A percentile compares a stretch with the other conserved stretches of the same genome.
phyloP scores from a whole-genome alignment of 23 tunicate genomes.

The Pegea sp. region DNA sequence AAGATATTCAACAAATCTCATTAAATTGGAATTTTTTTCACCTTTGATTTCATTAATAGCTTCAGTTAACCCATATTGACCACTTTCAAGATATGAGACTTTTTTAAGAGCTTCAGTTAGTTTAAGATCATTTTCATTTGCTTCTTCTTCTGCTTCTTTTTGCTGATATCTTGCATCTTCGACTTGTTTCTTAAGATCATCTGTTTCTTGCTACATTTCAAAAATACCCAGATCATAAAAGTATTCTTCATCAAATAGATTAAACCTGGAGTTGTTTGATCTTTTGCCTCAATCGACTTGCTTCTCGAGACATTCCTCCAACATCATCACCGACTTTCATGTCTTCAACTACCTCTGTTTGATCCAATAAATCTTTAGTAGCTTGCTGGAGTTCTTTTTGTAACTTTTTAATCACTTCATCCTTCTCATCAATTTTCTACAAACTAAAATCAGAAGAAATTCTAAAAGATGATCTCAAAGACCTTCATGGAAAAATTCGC shows the following conservation, averaged over 20 bases:
- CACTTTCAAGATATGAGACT: constrained; percentile 36
- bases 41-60: constrained; percentile 90
- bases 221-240: too few relatives aligned
- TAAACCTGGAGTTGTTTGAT: neutral
- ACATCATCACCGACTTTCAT: neutral
- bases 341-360: constrained; percentile 77
- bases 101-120: constrained; percentile 52
- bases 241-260: too few relatives aligned
- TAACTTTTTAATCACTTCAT: constrained; percentile 9
- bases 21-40: too few relatives aligned
- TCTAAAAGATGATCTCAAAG: neutral
- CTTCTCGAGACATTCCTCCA: too few relatives aligned
- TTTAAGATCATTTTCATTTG: constrained; percentile 32
- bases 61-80: constrained; percentile 81
- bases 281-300: neutral
- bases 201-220: constrained; percentile 3
- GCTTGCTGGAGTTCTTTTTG: constrained; percentile 40
- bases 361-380: constrained; percentile 46
- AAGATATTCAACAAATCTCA: too few relatives aligned
- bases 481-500: neutral
- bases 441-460: neutral
- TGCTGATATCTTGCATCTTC: constrained; percentile 24
- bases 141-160: constrained; percentile 53
- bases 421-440: neutral
- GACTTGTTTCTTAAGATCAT: constrained; percentile 1